phyloP scores from a whole-genome alignment of 2,888 invertebrate species.

The Drosophila stalkeri region DNA sequence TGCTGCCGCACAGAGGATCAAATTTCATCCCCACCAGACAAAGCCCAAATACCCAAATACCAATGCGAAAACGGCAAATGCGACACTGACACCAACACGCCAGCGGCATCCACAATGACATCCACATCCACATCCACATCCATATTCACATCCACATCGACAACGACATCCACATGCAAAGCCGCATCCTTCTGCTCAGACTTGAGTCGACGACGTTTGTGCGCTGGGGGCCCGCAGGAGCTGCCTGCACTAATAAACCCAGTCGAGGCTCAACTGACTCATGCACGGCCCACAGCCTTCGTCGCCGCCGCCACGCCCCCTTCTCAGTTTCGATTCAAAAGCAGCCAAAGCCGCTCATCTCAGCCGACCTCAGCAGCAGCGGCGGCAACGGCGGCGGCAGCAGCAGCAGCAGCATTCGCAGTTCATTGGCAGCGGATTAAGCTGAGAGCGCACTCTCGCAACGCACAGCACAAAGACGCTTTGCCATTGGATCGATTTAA shows the following conservation, averaged over 20 bases:
- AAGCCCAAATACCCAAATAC: slow-evolving; percentile 77
- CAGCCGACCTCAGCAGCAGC: slow-evolving; percentile 60
- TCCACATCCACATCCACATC: slow-evolving; percentile 12
- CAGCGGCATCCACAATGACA: slow-evolving; percentile 15
- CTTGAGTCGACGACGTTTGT: slow-evolving; percentile 46
- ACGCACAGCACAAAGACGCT: slow-evolving; percentile 68
- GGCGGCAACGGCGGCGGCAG: slow-evolving; percentile 31
- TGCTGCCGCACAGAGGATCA: slow-evolving; percentile 72
- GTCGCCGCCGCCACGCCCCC: slow-evolving; percentile 16
- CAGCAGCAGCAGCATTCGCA: slow-evolving; percentile 62
- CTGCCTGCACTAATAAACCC: slow-evolving; percentile 67
- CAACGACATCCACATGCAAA: slow-evolving; percentile 7
- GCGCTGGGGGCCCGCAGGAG: slow-evolving; percentile 22
- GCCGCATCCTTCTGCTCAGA: slow-evolving; percentile 60
- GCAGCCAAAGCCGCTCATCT: slow-evolving; percentile 74
- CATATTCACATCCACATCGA: slow-evolving; percentile 24
- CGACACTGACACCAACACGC: slow-evolving; percentile 49
- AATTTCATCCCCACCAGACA: slow-evolving; percentile 84
- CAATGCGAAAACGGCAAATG: slow-evolving; percentile 65
- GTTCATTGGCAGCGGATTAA: slow-evolving; percentile 83
- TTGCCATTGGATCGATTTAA: slow-evolving; percentile 82
- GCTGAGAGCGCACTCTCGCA: slow-evolving; percentile 66
- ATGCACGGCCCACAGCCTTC: slow-evolving; percentile 23
- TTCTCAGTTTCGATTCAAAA: slow-evolving; percentile 40
- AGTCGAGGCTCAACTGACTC: slow-evolving; percentile 34